A percentile compares a stretch with the other conserved stretches of the same genome.
Conservation (phyloP, 2,888 invertebrate species). For the Rhingia rostrata region DNA sequence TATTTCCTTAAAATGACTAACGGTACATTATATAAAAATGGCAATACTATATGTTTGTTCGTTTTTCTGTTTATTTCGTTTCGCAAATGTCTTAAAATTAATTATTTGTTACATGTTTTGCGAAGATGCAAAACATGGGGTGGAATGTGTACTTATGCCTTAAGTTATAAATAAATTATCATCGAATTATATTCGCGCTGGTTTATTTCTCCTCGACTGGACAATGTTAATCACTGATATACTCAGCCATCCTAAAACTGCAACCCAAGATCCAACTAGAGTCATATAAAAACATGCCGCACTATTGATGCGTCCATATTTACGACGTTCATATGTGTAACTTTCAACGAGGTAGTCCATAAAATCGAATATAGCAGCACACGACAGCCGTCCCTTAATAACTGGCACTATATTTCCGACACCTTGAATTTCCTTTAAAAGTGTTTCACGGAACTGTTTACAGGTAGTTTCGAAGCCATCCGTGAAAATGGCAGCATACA, state of each 20-base stretch:
- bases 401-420: conserved; percentile 82
- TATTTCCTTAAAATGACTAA: not conserved
- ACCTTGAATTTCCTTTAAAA: conserved; percentile 85
- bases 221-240: conserved; percentile 84
- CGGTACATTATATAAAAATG: conserved; percentile 24
- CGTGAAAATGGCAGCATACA: conserved; percentile 88
- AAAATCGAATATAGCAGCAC: conserved; percentile 90
- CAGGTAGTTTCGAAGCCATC: conserved; percentile 91
- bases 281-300: conserved; percentile 87
- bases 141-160: conserved; percentile 46
- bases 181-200: conserved; percentile 78
- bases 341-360: conserved; percentile 92
- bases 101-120: not conserved
- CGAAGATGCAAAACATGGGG: conserved; percentile 42
- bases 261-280: conserved; percentile 86
- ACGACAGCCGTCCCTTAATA: conserved; percentile 85
- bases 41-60: conserved; percentile 49
- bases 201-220: conserved; percentile 83
- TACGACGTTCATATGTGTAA: conserved; percentile 85
- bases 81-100: conserved; percentile 4
- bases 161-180: conserved; percentile 6
- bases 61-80: conserved; percentile 9
- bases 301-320: conserved; percentile 89
- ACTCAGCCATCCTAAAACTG: conserved; percentile 85
- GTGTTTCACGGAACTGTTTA: conserved; percentile 87